Evolutionary conservation across 1,140 invertebrate genomes (phyloP).

Genomic region (Coelopa frigida): DNA sequence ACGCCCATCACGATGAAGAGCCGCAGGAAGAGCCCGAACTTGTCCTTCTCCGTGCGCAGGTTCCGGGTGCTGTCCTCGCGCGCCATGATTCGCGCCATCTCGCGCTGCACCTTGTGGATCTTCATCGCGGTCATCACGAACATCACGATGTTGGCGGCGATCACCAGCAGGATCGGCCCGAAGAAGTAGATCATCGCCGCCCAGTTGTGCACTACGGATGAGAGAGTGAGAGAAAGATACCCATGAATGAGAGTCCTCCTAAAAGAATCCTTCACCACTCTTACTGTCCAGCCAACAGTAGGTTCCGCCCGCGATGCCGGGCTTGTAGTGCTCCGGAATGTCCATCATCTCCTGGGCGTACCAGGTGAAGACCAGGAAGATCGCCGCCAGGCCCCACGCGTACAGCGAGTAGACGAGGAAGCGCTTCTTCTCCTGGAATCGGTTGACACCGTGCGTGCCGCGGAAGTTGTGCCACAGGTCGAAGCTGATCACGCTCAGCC

Average conservation of each 20-base stretch:
- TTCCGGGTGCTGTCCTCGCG: constrained; percentile 52
- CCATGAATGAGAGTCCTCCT: not conserved
- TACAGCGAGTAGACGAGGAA: constrained; percentile 63
- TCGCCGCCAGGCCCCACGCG: constrained; percentile 58
- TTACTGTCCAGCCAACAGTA: constrained; percentile 54
- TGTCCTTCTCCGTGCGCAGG: constrained; percentile 52
- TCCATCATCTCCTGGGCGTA: constrained; percentile 46
- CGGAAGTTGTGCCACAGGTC: constrained; percentile 70
- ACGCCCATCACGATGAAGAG: constrained; percentile 68
- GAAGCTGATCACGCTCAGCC: constrained; percentile 71
- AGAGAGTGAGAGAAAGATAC: not conserved
- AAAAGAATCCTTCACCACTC: constrained; percentile 9
- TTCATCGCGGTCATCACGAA: constrained; percentile 66
- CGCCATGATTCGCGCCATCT: constrained; percentile 53
- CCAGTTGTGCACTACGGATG: constrained; percentile 25
- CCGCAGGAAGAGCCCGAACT: constrained; percentile 63
- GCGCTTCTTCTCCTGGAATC: constrained; percentile 48
- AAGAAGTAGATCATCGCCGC: constrained; percentile 65
- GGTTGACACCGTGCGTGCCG: constrained; percentile 47
- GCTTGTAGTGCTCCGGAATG: constrained; percentile 45
- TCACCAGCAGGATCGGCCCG: constrained; percentile 60
- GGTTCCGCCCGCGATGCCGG: constrained; percentile 49
- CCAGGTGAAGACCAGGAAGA: constrained; percentile 45
- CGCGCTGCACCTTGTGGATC: constrained; percentile 54
- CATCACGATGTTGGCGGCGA: constrained; percentile 62